A percentile compares a stretch with the other conserved stretches of the same genome.
phyloP scores from a whole-genome alignment of 2,113 vertebrate genomes.

The Capreolus pygargus region DNA sequence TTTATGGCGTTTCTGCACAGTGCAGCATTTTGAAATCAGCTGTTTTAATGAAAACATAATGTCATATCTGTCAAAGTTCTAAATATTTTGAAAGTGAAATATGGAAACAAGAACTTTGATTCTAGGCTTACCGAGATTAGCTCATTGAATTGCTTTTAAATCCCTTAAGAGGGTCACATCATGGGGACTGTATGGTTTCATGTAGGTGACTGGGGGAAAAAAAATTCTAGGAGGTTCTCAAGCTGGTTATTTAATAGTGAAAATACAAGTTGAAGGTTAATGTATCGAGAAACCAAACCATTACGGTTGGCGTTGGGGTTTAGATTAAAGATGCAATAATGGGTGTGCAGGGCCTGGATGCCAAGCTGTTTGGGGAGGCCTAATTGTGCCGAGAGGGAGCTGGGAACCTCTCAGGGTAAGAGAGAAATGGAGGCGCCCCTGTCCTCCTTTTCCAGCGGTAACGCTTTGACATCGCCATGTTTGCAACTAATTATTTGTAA shows the following conservation, averaged over 20 bases:
- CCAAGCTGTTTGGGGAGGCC: constrained; percentile 2
- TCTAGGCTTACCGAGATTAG: constrained; percentile 87
- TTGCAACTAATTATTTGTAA: constrained; percentile 78
- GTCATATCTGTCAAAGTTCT: constrained; percentile 91
- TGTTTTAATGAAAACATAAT: constrained; percentile 92
- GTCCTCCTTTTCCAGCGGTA: constrained; percentile 23
- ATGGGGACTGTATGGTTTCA: constrained; percentile 70
- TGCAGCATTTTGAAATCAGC: constrained; percentile 89
- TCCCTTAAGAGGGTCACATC: constrained; percentile 84
- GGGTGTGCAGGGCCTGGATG: constrained; percentile 32
- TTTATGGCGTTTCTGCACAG: constrained; percentile 92
- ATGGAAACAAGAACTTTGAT: constrained; percentile 89
- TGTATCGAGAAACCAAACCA: constrained; percentile 73
- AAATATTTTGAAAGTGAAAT: constrained; percentile 92
- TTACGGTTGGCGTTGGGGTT: constrained; percentile 61
- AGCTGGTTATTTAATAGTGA: constrained; percentile 78
- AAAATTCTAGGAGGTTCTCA: constrained; percentile 57
- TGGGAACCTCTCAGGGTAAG: constrained; percentile 25
- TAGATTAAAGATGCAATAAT: constrained; percentile 69
- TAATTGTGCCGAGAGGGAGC: constrained; percentile 47
- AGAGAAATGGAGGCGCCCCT: constrained; percentile 44
- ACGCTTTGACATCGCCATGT: constrained; percentile 20
- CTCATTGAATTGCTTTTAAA: constrained; percentile 84
- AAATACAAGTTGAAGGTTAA: constrained; percentile 75
- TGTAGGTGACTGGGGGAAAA: constrained; percentile 51